phyloP scores from a whole-genome alignment of 2,113 vertebrate species.

The Sterrhoptilus dennistouni region DNA sequence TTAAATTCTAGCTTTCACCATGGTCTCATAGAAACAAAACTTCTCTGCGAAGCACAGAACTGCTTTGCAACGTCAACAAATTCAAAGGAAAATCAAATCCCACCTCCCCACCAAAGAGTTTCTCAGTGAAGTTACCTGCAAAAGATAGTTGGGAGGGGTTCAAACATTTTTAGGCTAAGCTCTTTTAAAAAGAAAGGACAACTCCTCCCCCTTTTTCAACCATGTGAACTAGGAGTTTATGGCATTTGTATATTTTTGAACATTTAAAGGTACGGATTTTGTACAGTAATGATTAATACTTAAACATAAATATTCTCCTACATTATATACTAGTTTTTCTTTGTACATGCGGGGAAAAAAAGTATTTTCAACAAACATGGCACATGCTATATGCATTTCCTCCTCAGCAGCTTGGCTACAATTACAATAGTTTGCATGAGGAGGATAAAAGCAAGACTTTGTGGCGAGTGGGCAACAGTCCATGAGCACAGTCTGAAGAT shows the following conservation, averaged over 20 bases:
- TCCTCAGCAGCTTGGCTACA: slow-evolving; percentile 61
- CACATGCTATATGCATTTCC: slow-evolving; percentile 72
- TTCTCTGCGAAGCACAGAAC: slow-evolving; percentile 65
- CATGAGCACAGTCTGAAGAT: slow-evolving; percentile 37
- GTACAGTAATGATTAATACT: slow-evolving; percentile 82
- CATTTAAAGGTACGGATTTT: slow-evolving; percentile 75
- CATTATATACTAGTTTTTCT: slow-evolving; percentile 73
- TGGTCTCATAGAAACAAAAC: slow-evolving; percentile 68
- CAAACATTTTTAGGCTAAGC: slow-evolving; percentile 43
- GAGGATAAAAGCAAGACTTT: slow-evolving; percentile 50
- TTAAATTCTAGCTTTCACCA: slow-evolving; percentile 68
- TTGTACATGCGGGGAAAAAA: slow-evolving; percentile 77
- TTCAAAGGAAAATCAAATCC: slow-evolving; percentile 28
- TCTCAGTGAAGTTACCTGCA: slow-evolving; percentile 42
- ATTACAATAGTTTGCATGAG: slow-evolving; percentile 42
- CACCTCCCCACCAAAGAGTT: neutral
- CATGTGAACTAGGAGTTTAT: slow-evolving; percentile 71
- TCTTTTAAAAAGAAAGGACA: slow-evolving; percentile 67
- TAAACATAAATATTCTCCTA: slow-evolving; percentile 80
- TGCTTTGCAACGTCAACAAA: slow-evolving; percentile 60
- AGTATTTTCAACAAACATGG: slow-evolving; percentile 76
- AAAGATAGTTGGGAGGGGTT: neutral
- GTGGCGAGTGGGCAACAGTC: slow-evolving; percentile 23
- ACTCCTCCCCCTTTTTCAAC: slow-evolving; percentile 50
- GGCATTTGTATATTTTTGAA: slow-evolving; percentile 73